Conservation (phyloP, 1,140 invertebrate species). For the Drosophila punjabiensis region DNA sequence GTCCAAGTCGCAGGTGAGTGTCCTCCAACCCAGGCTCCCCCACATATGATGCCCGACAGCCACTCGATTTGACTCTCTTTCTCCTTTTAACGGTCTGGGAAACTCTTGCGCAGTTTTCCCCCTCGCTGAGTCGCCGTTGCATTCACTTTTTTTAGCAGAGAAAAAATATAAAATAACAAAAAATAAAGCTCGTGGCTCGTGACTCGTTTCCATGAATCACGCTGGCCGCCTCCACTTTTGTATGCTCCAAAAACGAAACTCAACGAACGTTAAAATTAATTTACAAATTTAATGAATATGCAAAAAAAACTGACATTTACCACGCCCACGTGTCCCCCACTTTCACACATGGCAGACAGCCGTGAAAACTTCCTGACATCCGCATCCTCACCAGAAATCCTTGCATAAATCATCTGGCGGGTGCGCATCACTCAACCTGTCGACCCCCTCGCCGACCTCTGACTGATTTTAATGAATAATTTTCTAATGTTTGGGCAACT, state of each 20-base stretch:
- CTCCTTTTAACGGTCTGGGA: constrained; percentile 20
- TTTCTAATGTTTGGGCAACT: constrained; percentile 64
- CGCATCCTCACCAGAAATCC: constrained; percentile 30
- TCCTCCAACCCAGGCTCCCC: background rate
- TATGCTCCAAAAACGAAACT: constrained; percentile 74
- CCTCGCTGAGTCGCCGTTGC: constrained; percentile 3
- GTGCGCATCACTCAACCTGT: constrained; percentile 64
- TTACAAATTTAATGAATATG: constrained; percentile 76
- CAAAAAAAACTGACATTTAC: constrained; percentile 40
- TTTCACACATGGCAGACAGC: constrained; percentile 59
- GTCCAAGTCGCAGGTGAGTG: constrained; percentile 92
- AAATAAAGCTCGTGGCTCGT: background rate
- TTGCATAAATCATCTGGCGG: constrained; percentile 64
- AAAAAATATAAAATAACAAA: constrained; percentile 10
- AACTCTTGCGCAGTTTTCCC: constrained; percentile 15
- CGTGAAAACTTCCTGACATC: constrained; percentile 45
- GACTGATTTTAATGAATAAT: constrained; percentile 74
- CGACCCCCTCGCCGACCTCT: constrained; percentile 34
- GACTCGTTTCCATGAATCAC: constrained; percentile 59
- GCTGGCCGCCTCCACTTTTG: constrained; percentile 38
- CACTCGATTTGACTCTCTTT: constrained; percentile 35
- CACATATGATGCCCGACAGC: background rate
- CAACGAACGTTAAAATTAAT: constrained; percentile 78
- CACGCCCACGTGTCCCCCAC: background rate
- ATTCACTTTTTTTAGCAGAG: constrained; percentile 19